These are phyloP conservation scores for Coronaproctus castanopsis DNA, from an alignment of 2,888 invertebrate genomes.

Conservation along the genomic window DNA sequence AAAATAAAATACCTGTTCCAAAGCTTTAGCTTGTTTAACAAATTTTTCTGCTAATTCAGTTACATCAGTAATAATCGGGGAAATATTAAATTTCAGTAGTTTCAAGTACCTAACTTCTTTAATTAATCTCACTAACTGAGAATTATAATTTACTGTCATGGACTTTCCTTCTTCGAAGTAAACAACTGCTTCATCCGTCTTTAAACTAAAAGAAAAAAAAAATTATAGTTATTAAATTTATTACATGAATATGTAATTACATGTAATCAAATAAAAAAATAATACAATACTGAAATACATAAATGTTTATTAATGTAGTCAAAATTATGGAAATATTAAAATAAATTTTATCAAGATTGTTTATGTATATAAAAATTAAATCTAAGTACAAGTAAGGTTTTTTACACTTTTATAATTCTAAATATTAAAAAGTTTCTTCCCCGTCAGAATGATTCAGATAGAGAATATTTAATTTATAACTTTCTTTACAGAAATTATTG, in stretches of 20 bases:
- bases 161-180: constrained; percentile 51
- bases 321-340: too few relatives aligned
- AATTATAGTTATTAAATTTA: background rate
- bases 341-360: too few relatives aligned
- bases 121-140: constrained; percentile 59
- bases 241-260: background rate
- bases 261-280: background rate
- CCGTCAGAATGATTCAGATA: too few relatives aligned
- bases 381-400: too few relatives aligned
- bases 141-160: constrained; percentile 81
- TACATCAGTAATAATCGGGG: constrained; percentile 48
- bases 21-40: constrained; percentile 59
- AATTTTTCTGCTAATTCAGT: constrained; percentile 54
- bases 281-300: background rate
- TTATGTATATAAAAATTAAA: too few relatives aligned
- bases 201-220: constrained; percentile 28
- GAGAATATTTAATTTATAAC: too few relatives aligned
- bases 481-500: too few relatives aligned
- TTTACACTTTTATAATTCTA: too few relatives aligned
- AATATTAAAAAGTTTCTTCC: too few relatives aligned
- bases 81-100: constrained; percentile 55
- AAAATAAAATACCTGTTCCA: constrained; percentile 87
- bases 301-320: too few relatives aligned
- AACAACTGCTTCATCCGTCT: constrained; percentile 54
- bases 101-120: constrained; percentile 73